Evolutionary conservation across 37 sponge, comb jelly and placozoan species (phyloP), one percentile per base, ranked within the genome.

Genomic region (Bolinopsis microptera): DNA sequence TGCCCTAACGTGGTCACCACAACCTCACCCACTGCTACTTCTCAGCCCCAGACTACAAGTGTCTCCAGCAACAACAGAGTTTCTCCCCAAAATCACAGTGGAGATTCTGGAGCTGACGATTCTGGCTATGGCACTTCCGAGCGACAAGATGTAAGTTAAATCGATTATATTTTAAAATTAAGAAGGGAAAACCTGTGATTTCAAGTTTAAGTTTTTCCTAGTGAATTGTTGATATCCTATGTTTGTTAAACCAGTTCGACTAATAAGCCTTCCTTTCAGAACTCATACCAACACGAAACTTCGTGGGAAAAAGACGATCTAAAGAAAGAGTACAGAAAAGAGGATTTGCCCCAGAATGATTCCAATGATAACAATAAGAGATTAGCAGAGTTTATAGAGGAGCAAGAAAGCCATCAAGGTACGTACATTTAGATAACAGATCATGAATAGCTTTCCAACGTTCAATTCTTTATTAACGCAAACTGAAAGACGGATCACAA

Each of bases 71-170:
- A 48, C 61, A 48, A 48, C 13, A 48, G 61, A 48, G 61, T 77
- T 21, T 77, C 80, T 9, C 80, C 80, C 33, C 27, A 77, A 27
- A 77, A 77, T 18, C 80, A 77, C 3, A 77, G 80, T 77, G 80
- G 80, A 33, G 80, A 77, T 77, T 77, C 80, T 77, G 80, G 80
- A 32, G 80, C 80, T 33, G 80, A 77, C 33, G 80, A 77, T 18
- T 77, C 80, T 1, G 80, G 80, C 80, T 77, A 77, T 35, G 80
- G 80, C 27, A 77, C 80, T 16, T 77, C 80, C 16, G 80, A 77
- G 32, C 1, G 27, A 16, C 27, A 77, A 32, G 21, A 33, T 27
- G 80, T 77, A 77, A 9, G 80, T 32, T 77, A n/a, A n/a, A n/a
- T n/a, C n/a, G n/a, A n/a, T n/a, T n/a, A n/a, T n/a, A n/a, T n/a